Evolutionary conservation across 23 tunicate species (phyloP).

Genomic region (Halocynthia aurantium): DNA sequence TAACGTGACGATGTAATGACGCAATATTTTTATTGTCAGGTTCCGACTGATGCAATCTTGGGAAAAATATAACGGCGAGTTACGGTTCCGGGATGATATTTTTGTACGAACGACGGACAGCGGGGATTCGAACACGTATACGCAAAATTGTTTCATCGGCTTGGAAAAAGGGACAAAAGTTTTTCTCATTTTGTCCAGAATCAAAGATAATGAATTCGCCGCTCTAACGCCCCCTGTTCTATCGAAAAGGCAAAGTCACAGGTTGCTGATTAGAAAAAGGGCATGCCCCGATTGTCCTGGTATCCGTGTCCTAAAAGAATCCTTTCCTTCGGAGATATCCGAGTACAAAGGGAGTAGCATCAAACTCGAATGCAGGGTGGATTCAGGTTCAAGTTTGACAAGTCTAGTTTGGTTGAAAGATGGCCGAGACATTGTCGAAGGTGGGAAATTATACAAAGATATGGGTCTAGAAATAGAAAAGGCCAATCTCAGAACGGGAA

Average conservation of each 20-base stretch:
- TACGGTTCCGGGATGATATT: conserved; percentile 11
- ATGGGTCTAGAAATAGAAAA: conserved; percentile 9
- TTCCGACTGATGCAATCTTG: conserved; percentile 32
- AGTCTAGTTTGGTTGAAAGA: conserved; percentile 37
- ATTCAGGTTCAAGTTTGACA: conserved; percentile 16
- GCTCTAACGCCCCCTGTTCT: conserved; percentile 34
- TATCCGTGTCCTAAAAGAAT: conserved; percentile 13
- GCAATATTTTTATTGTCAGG: conserved; percentile 5
- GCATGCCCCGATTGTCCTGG: conserved; percentile 5
- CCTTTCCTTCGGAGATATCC: conserved; percentile 10
- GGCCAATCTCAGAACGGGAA: neutral
- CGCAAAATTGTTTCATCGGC: conserved; percentile 7
- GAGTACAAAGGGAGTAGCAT: conserved; percentile 21
- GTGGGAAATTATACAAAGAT: conserved; percentile 7
- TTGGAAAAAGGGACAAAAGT: neutral
- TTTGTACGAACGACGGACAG: conserved; percentile 8
- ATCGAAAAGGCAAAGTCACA: neutral
- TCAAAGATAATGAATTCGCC: neutral
- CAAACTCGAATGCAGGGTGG: conserved; percentile 38
- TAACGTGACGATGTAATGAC: neutral
- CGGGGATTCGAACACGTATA: neutral
- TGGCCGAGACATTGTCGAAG: neutral
- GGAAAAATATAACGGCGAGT: conserved; percentile 32
- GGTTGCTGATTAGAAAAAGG: conserved; percentile 19
- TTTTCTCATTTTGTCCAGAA: conserved; percentile 27